These are phyloP conservation scores for Platerodrilus igneus DNA, from an alignment of 2,888 invertebrate species.

Conservation along the genomic window DNA sequence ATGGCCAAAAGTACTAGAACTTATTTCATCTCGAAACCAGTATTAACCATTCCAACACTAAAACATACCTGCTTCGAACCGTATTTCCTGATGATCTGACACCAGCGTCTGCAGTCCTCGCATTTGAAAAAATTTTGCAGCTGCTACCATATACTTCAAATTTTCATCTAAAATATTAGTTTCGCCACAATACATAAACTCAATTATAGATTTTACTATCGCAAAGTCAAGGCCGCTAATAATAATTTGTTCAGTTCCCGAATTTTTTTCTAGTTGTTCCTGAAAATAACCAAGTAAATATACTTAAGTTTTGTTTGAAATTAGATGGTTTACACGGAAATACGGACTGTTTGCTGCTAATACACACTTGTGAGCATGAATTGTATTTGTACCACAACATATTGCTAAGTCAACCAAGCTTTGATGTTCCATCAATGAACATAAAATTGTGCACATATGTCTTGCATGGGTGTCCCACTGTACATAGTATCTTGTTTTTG, in stretches of 20 bases:
- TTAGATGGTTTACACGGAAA: conserved; percentile 57
- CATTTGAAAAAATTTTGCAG: conserved; percentile 67
- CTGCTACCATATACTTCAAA: conserved; percentile 63
- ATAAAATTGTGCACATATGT: conserved; percentile 63
- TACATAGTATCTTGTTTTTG: conserved; percentile 38
- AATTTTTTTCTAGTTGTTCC: conserved; percentile 57
- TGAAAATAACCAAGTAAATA: conserved; percentile 32
- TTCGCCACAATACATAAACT: conserved; percentile 75
- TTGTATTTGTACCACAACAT: conserved; percentile 68
- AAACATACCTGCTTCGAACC: conserved; percentile 26
- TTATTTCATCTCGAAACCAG: not conserved
- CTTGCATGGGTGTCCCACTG: conserved; percentile 68
- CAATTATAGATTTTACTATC: conserved; percentile 66
- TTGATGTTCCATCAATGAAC: conserved; percentile 67
- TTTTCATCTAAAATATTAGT: conserved; percentile 65
- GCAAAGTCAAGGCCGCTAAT: conserved; percentile 67
- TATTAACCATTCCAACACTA: not conserved
- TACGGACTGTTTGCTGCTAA: conserved; percentile 69
- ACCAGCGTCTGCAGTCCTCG: conserved; percentile 56
- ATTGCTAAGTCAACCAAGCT: conserved; percentile 70
- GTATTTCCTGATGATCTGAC: conserved; percentile 45
- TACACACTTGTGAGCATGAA: conserved; percentile 70
- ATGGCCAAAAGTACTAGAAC: too few relatives aligned
- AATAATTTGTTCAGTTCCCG: conserved; percentile 55
- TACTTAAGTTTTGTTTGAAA: not conserved